A percentile compares a stretch with the other conserved stretches of the same genome.
phyloP scores from a whole-genome alignment of 2,888 invertebrate species.

The Erannis defoliaria region DNA sequence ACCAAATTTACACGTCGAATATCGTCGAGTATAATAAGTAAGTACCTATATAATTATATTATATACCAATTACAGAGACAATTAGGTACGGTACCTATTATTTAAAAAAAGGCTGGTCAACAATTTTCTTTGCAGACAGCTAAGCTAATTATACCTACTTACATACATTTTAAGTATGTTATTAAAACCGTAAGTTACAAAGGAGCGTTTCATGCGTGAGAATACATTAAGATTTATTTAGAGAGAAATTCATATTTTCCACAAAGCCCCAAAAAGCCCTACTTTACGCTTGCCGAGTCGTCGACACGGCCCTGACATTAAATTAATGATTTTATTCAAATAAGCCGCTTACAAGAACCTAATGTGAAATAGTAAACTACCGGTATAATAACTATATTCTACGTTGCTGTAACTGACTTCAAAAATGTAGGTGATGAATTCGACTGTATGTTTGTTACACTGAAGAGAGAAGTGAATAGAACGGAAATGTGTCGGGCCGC shows the following conservation, averaged over 20 bases:
- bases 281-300: conserved; percentile 26
- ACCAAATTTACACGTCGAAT: no score
- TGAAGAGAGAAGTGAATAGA: no score
- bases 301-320: conserved; percentile 30
- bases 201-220: conserved; percentile 13
- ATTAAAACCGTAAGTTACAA: conserved; percentile 3
- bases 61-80: no score
- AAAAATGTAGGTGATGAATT: no score
- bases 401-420: neutral
- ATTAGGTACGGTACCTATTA: no score
- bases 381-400: conserved; percentile 13
- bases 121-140: no score
- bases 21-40: no score
- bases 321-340: conserved; percentile 36
- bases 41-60: no score
- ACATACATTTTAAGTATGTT: neutral
- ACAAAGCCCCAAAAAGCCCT: conserved; percentile 26
- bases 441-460: no score
- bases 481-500: no score
- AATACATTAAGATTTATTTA: conserved; percentile 31
- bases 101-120: no score
- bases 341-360: conserved; percentile 23
- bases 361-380: conserved; percentile 24
- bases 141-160: no score
- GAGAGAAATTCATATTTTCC: conserved; percentile 24